Evolutionary conservation across 1,140 invertebrate genomes (phyloP), one percentile per base, ranked within the genome.

Genomic region (Heterodera carotae): DNA sequence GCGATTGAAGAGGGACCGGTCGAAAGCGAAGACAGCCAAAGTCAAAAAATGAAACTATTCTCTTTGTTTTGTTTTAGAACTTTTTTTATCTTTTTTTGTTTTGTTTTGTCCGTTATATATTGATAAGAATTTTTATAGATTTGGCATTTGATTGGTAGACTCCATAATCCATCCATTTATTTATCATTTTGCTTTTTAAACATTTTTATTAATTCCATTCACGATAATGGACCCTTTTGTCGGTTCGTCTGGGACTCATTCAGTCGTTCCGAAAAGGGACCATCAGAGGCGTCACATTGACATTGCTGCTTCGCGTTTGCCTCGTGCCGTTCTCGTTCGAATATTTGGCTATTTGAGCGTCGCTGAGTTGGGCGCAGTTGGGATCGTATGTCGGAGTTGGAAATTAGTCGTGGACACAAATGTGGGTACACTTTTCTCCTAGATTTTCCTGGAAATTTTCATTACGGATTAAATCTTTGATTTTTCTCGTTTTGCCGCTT

Each of bases 301-400:
- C 1, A 84, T 84, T 33, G 81, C 84, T 3, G 83, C 84, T 12
- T 68, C 84, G 18, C 75, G 85, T 60, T 84, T 93, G 77, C 91
- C 92, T 36, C 92, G 94, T 88, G 91, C 92, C 89, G 92, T 97
- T 87, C 91, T 97, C 85, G 95, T 97, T 90, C 91, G 92, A 81
- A 93, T 98, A 88, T 97, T 98, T 90, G 94, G 94, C 25, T 96
- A 94, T 90, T 89, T 98, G 85, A 92, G 93, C 83, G 89, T 97
- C 59, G 91, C 92, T 83, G 94, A 97, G 85, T 88, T 98, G 67
- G 90, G 92, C 83, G 93, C 92, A 88, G 97, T 94, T 90, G 92
- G 94, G 62, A 89, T 96, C 73, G 95, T 97, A 66, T 98, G 96
- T 90, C 94, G 94, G 89, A 93, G 91, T 79, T 99, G 95, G 95